Percentiles rank a stretch among this genome's conserved stretches.
Evolutionary conservation across 2,113 vertebrate genomes (phyloP).

Genomic region (Pachyramphus minor): DNA sequence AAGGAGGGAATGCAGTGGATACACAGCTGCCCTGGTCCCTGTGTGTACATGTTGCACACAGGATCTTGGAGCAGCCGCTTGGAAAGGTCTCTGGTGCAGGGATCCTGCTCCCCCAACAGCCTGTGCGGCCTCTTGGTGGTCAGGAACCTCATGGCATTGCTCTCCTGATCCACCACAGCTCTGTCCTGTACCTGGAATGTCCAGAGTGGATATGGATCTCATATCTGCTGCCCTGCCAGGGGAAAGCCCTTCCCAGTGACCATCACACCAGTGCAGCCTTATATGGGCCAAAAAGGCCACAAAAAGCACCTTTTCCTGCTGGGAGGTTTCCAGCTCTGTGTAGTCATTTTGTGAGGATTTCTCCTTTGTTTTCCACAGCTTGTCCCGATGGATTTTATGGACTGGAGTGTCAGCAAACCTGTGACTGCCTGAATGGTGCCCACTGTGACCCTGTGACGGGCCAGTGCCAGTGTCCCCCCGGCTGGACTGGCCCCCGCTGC

Average conservation of each 20-base stretch:
- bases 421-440: constrained; percentile 80
- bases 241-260: background rate
- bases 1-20: background rate
- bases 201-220: rapidly evolving
- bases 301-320: background rate
- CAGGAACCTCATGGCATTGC: rapidly evolving
- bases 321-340: background rate
- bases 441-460: constrained; percentile 77
- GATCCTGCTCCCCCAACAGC: background rate
- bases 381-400: constrained; percentile 91
- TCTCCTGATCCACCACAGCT: background rate
- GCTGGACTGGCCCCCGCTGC: constrained; percentile 82
- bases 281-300: rapidly evolving
- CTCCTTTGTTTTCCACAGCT: constrained; percentile 64
- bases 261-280: background rate
- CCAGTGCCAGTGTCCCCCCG: constrained; percentile 77
- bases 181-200: background rate
- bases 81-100: background rate
- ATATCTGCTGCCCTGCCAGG: background rate
- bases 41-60: rapidly evolving
- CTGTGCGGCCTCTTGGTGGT: background rate
- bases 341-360: background rate
- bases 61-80: background rate
- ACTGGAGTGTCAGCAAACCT: constrained; percentile 83
- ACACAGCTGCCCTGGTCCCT: rapidly evolving